These are phyloP conservation scores for Arizona elegans DNA, from an alignment of 2,113 vertebrate species.

Conservation along the genomic window DNA sequence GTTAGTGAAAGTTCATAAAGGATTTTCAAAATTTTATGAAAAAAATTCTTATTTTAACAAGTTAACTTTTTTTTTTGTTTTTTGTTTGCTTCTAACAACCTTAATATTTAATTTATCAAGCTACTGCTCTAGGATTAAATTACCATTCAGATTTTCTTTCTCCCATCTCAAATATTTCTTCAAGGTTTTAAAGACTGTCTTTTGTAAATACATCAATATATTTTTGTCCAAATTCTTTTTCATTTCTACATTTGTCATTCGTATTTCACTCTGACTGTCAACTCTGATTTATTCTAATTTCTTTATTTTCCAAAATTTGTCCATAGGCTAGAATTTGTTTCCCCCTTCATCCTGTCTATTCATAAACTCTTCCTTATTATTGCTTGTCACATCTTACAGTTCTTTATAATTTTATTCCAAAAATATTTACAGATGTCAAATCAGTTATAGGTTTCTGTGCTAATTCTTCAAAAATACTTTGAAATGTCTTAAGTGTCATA, in stretches of 20 bases:
- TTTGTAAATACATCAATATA: background rate
- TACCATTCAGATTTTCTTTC: background rate
- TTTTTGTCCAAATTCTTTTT: background rate
- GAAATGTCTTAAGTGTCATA: background rate
- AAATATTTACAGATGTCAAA: background rate
- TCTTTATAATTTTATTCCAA: background rate
- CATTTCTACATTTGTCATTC: background rate
- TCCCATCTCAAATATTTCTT: background rate
- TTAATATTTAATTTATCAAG: background rate
- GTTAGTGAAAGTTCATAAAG: background rate
- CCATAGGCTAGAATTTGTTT: too few species aligned
- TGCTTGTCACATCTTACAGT: background rate
- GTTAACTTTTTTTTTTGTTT: background rate
- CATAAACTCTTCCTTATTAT: too few species aligned
- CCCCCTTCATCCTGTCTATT: too few species aligned
- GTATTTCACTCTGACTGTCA: background rate
- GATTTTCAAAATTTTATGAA: background rate
- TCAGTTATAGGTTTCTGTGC: background rate
- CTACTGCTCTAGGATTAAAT: background rate
- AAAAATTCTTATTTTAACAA: background rate
- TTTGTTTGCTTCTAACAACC: background rate
- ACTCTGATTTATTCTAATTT: background rate
- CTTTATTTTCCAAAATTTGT: background rate
- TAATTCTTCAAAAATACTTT: background rate
- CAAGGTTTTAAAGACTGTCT: background rate